Conservation (phyloP, 2,888 invertebrate species). For the Eretmocerus hayati region DNA sequence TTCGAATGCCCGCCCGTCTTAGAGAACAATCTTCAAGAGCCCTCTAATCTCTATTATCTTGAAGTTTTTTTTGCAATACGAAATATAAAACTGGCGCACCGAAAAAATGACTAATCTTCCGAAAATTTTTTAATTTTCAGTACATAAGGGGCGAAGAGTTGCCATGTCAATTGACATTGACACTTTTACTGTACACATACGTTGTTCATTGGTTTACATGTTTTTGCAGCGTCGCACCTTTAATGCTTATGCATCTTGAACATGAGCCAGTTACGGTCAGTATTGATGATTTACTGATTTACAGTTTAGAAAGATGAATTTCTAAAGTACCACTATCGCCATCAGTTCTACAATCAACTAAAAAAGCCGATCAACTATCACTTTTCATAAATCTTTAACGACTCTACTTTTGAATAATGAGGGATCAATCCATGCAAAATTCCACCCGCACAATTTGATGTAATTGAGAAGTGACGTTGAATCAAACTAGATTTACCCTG, state of each 20-base stretch:
- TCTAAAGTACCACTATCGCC: no score
- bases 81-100: not conserved
- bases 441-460: no score
- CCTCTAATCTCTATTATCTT: not conserved
- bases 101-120: not conserved
- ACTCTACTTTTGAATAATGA: no score
- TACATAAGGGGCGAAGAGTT: slow-evolving; percentile 30
- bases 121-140: slow-evolving; percentile 24
- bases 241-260: slow-evolving; percentile 21
- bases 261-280: slow-evolving; percentile 23
- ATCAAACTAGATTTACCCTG: no score
- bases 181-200: slow-evolving; percentile 31
- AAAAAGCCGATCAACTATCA: no score
- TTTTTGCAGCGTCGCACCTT: slow-evolving; percentile 26
- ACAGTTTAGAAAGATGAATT: no score
- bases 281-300: not conserved
- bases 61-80: not conserved
- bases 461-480: no score
- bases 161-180: slow-evolving; percentile 29
- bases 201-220: slow-evolving; percentile 39
- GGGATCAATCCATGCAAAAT: no score
- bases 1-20: no score
- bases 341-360: no score
- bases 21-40: no score
- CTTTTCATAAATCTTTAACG: no score